phyloP scores from a whole-genome alignment of 2,113 vertebrate species.

The Lophotis ruficrista region DNA sequence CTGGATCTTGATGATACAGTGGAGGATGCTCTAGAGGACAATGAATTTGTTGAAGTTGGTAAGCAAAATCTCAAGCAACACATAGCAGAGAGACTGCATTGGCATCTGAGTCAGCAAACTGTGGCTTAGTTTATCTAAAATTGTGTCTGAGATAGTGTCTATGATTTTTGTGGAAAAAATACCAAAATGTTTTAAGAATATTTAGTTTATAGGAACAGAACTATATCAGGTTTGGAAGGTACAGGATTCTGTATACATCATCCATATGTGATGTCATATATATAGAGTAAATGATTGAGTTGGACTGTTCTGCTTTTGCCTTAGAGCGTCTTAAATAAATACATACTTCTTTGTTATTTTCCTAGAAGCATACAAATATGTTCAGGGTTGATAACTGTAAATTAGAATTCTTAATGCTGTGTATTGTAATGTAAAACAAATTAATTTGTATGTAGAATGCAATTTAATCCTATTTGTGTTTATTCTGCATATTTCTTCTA shows the following conservation, averaged over 20 bases:
- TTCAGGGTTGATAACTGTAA: background rate
- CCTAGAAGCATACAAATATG: background rate
- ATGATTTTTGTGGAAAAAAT: background rate
- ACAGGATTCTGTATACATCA: background rate
- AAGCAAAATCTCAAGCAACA: slow-evolving; percentile 31
- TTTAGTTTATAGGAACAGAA: too few relatives aligned
- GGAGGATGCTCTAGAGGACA: slow-evolving; percentile 91
- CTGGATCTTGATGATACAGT: slow-evolving; percentile 88
- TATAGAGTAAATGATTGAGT: too few relatives aligned
- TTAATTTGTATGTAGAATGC: background rate
- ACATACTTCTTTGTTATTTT: background rate
- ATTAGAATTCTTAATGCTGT: background rate
- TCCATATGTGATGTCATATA: background rate
- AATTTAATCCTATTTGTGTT: background rate
- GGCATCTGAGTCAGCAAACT: background rate
- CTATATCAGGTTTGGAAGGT: background rate
- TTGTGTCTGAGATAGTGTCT: rapidly evolving
- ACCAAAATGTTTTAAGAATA: too few relatives aligned
- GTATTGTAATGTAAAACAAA: background rate
- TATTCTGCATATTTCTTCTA: slow-evolving; percentile 62
- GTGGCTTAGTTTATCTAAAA: background rate
- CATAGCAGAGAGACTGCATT: rapidly evolving
- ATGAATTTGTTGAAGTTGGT: slow-evolving; percentile 98
- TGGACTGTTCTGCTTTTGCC: background rate
- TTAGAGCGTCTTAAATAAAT: background rate